A percentile compares a stretch with the other conserved stretches of the same genome.
These are phyloP conservation scores for Trileptium ribeirensis DNA, from an alignment of 2,888 invertebrate genomes.

Conservation along the genomic window DNA sequence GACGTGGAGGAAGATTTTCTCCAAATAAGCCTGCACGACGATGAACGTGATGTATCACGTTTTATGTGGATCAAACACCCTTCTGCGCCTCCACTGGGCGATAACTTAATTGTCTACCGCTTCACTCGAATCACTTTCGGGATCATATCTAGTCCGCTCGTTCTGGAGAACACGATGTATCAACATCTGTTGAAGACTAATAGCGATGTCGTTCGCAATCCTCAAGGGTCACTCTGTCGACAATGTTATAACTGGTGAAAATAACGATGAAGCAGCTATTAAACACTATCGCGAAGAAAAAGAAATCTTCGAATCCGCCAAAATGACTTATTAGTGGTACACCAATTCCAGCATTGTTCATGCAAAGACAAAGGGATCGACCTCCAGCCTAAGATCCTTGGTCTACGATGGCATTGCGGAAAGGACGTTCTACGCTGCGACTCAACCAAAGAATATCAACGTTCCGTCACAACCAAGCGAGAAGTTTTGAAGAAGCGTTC, in stretches of 20 bases:
- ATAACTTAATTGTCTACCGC: background rate
- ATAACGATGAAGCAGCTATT: background rate
- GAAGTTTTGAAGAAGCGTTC: background rate
- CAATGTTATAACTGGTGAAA: background rate
- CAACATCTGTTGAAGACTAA: background rate
- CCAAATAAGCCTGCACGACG: conserved; percentile 21
- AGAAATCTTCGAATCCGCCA: background rate
- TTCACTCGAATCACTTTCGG: conserved; percentile 13
- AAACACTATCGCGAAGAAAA: background rate
- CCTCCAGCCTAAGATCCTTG: background rate
- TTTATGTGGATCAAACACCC: conserved; percentile 23
- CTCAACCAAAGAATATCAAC: background rate
- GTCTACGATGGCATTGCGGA: background rate
- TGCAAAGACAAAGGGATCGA: background rate
- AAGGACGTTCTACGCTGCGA: background rate
- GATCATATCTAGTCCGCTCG: background rate
- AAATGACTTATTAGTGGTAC: background rate
- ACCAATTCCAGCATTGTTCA: background rate
- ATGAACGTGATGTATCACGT: conserved; percentile 26
- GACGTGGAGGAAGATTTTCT: conserved; percentile 37
- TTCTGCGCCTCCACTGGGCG: background rate
- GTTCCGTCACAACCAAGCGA: background rate
- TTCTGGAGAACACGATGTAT: background rate
- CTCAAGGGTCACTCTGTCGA: background rate
- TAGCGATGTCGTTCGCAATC: background rate